Evolutionary conservation across 2,797 vertebrate genomes (phyloP), one percentile per base, ranked within the genome.

Genomic region (Darevskia mixta): DNA sequence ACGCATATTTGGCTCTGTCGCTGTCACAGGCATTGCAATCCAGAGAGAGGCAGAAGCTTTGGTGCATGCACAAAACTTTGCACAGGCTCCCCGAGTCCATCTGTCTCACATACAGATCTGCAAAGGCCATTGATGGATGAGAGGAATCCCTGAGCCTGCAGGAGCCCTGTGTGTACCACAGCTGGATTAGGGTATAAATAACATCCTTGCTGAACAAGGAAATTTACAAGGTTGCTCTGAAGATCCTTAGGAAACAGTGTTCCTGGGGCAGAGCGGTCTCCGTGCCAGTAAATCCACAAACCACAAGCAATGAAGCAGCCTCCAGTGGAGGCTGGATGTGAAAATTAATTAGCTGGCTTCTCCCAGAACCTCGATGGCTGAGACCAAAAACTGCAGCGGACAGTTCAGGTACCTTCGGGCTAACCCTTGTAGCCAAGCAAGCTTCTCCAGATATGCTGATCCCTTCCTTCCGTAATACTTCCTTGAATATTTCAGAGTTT

Each of bases 211-310:
- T 10, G 58, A 86, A 3, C 85, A 73, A 55, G 29, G 76, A 7
- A 77, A 81, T 82, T 49, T 75, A 75, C 49, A 1, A 77, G 0
- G 61, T 23, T 90, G 64, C 10, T 10, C 66, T 58, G 15, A 66
- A 85, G 58, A 11, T 41, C 25, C 55, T 77, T 18, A 13, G 45
- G 58, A 78, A 73, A 7, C 0, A 49, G 0, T 58, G 78, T 7
- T 17, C 32, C 29, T 32, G 25, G 61, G 8, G 18, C 66, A 86
- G 49, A 77, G 61, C 61, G 27, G 17, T 7, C 0, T 73, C 0
- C 83, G 2, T 0, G 82, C 58, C 32, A 77, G 15, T 41, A 2
- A 0, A 55, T 5, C 9, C 76, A 32, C 43, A 41, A 17, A 11
- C 11, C 35, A 45, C 45, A n/a, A 7, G 15, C 35, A 35, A 23